Conservation (phyloP, 1,140 invertebrate genomes). For the Archegozetes longisetosus region DNA sequence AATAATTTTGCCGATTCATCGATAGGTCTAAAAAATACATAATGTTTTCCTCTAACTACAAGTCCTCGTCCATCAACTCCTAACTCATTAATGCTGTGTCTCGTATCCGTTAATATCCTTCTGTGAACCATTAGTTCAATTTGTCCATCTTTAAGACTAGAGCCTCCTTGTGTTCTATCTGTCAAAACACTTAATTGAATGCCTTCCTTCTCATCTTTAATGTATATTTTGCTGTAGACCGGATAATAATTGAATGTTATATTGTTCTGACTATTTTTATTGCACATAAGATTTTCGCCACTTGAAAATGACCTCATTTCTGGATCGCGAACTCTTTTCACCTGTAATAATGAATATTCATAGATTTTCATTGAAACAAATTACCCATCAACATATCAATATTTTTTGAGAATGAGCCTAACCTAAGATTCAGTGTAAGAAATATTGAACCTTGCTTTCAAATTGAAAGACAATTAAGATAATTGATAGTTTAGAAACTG, state of each 20-base stretch:
- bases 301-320: background rate
- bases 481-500: too few species aligned
- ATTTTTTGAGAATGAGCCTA: too few species aligned
- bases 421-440: too few species aligned
- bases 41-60: conserved; percentile 56
- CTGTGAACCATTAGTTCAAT: conserved; percentile 45
- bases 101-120: conserved; percentile 67
- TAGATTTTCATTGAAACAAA: too few species aligned
- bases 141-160: conserved; percentile 38
- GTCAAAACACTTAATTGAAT: conserved; percentile 41
- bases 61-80: conserved; percentile 49
- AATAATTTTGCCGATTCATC: conserved; percentile 29
- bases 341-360: too few species aligned
- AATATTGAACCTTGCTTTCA: too few species aligned
- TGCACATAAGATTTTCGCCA: too few species aligned
- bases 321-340: background rate
- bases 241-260: conserved; percentile 85
- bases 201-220: conserved; percentile 7
- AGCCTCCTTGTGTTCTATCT: conserved; percentile 76
- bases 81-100: conserved; percentile 77
- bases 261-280: too few species aligned
- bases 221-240: conserved; percentile 58
- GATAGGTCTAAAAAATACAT: conserved; percentile 21
- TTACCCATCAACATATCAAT: too few species aligned
- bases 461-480: too few species aligned